Conservation (phyloP, 2,113 vertebrate genomes). For the Philantomba maxwellii region DNA sequence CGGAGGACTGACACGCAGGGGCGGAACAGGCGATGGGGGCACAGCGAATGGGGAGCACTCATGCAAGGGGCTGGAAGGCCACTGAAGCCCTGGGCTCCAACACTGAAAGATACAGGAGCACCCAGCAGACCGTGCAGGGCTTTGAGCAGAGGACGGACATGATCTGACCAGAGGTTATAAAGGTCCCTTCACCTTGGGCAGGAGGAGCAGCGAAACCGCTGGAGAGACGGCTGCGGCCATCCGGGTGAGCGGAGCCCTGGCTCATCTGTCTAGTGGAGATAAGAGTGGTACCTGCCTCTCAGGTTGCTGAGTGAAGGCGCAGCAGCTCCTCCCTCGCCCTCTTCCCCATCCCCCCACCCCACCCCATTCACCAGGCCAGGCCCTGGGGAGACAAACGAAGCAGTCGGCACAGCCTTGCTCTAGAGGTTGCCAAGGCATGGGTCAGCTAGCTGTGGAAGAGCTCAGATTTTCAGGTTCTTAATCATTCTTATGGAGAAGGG, state of each 20-base stretch:
- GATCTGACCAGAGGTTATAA: not conserved
- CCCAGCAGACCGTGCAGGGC: not conserved
- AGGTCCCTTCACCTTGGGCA: not conserved
- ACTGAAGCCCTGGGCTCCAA: not conserved
- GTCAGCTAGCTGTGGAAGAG: not conserved
- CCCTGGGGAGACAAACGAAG: not conserved
- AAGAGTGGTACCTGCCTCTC: not conserved
- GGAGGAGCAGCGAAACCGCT: not conserved
- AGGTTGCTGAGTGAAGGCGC: not conserved
- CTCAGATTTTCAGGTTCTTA: not conserved
- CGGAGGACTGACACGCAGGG: too few species aligned
- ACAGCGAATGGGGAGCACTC: not conserved
- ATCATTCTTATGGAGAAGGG: not conserved
- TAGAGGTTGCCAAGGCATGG: not conserved
- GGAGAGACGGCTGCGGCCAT: not conserved
- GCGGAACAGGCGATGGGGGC: not conserved
- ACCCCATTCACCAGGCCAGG: not conserved
- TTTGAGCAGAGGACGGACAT: not conserved
- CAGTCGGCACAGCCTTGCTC: accelerated
- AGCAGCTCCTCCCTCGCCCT: not conserved
- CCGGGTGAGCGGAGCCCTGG: not conserved
- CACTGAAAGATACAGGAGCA: not conserved
- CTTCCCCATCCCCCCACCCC: accelerated
- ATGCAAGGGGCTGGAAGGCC: not conserved
- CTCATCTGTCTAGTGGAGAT: not conserved